Base-by-base conservation (phyloP, 2,888 invertebrate genomes). In the Athripsodes cinereus region DNA sequence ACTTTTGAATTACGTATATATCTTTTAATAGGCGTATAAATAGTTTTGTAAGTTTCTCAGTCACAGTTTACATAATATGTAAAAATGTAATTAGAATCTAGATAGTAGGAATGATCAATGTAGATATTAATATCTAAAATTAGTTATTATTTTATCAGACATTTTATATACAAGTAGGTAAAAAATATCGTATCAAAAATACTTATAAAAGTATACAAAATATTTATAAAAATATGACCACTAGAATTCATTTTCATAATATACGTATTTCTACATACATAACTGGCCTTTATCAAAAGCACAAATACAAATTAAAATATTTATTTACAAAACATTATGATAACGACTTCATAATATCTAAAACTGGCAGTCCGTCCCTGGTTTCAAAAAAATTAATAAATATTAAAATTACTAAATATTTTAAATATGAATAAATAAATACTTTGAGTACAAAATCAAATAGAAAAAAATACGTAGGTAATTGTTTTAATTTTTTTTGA, bases 301-400 rank as follows among this genome's bases (percentile, higher is more conserved):
- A 6, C 26, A 26, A 26, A 26, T 6, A 26, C 26, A 26, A n/a
- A n/a, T n/a, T n/a, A n/a, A n/a, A n/a, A n/a, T n/a, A n/a, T 53
- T 53, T 53, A 13, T 16, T 5, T 46, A 44, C 22, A 31, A 53
- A 44, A 53, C 6, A 46, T 46, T 53, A 52, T 52, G 16, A 21
- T 53, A 53, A 22, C 13, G n/a, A 53, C 53, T 40, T 21, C 8
- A 44, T 46, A 44, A 22, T 18, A 22, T 5, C 16, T 53, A 46
- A 40, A 48, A 62, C 62, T 62, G 62, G 62, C 62, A 56, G 52
- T 58, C 53, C 51, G 62, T 62, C 62, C 62, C 62, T 53, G 16
- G 55, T 54, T 57, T 62, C 10, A 26, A 6, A 10, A 26, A 26
- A 26, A 26, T 26, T 10, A n/a, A n/a, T n/a, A n/a, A n/a, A n/a